phyloP scores from a whole-genome alignment of 2,797 vertebrate species.

The Sebastes minor region DNA sequence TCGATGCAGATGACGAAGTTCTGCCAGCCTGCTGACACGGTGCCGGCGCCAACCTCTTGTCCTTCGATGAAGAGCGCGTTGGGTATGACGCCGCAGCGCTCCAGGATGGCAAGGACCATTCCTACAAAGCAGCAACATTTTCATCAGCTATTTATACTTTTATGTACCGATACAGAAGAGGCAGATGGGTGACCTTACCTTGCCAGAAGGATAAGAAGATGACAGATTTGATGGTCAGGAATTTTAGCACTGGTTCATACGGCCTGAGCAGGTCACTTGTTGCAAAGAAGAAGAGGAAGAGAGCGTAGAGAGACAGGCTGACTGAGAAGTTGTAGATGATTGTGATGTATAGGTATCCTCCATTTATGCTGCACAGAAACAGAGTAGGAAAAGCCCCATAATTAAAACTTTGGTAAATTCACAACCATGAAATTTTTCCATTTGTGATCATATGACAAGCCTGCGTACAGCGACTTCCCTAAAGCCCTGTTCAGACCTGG shows the following conservation, averaged over 20 bases:
- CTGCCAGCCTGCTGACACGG: slow-evolving; percentile 94
- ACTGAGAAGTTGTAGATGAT: slow-evolving; percentile 96
- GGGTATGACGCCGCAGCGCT: slow-evolving; percentile 90
- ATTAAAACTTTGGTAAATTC: neutral
- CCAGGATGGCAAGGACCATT: slow-evolving; percentile 92
- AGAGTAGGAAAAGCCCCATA: neutral
- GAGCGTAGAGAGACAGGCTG: slow-evolving; percentile 92
- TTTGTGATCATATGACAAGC: neutral
- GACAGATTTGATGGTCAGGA: slow-evolving; percentile 96
- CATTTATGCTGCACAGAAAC: slow-evolving; percentile 82
- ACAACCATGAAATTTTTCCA: neutral
- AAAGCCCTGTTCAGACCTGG: no score
- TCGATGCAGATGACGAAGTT: slow-evolving; percentile 97
- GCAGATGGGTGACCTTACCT: slow-evolving; percentile 70
- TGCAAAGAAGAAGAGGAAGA: slow-evolving; percentile 96
- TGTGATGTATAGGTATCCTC: slow-evolving; percentile 94
- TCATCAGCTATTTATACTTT: neutral
- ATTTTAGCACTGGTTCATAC: slow-evolving; percentile 93
- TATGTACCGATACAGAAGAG: neutral
- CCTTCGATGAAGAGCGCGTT: slow-evolving; percentile 88
- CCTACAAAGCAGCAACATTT: slow-evolving; percentile 72
- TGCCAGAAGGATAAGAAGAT: slow-evolving; percentile 99
- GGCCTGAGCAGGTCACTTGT: slow-evolving; percentile 92
- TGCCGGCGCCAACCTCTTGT: slow-evolving; percentile 89
- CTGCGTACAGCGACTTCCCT: accelerated